Evolutionary conservation across 2,797 vertebrate species (phyloP), one percentile per base, ranked within the genome.

Genomic region (Podarcis lilfordi): DNA sequence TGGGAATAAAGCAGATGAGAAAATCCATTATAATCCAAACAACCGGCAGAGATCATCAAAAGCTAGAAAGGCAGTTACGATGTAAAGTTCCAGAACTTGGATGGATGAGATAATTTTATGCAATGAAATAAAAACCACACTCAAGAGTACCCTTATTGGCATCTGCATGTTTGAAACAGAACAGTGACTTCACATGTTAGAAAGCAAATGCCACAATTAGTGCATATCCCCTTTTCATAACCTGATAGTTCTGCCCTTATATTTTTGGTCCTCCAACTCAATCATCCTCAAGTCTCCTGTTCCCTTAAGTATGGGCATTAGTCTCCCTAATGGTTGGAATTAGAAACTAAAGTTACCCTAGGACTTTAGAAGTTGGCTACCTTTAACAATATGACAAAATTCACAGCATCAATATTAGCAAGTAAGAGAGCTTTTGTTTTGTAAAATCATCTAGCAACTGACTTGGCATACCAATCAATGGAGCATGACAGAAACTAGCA

Each of bases 1-100:
- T 61, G 7, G 27, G 90, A 89, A 94, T 66, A 80, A 95, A 80
- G 90, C 0, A 86, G 72, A 82, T 88, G 23, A 11, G 59, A 92
- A 85, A 87, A 61, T 13, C 27, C 50, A 55, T 76, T 74, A 55
- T 75, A 81, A 69, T n/a, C 32, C 74, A 89, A 86, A 32, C 90
- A 89, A 4, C 23, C 15, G 75, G 9, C 59, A 78, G 81, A 55
- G 23, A 7, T 25, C 79, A 45, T 55, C 32, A 82, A 17, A 78
- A 32, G 55, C 61, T 59, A 21, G 55, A 84, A 59, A 64, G 55
- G 10, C 23, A 68, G 27, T 19, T 29, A 40, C 25, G 1, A 17
- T 29, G 43, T 8, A 32, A 81, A 72, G 45, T 80, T 71, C 32
- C 32, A 76, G 17, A 21, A 7, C 5, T 21, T 2, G 35, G 32